Percentiles rank a stretch among this genome's conserved stretches.
These are phyloP conservation scores for Meganola albula DNA, from an alignment of 2,888 invertebrate species.

Conservation along the genomic window DNA sequence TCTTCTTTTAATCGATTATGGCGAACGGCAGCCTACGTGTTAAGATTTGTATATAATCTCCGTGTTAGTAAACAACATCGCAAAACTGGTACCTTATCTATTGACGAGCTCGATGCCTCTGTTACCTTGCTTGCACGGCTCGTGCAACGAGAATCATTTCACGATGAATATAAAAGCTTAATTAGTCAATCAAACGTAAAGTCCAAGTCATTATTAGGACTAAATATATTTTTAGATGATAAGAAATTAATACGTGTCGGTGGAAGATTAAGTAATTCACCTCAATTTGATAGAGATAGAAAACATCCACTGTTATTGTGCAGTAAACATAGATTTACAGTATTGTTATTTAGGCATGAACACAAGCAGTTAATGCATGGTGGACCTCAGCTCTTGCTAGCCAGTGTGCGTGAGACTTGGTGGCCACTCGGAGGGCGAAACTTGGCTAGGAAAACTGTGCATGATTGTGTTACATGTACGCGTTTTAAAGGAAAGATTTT, in stretches of 20 bases:
- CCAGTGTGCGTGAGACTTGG: constrained; percentile 5
- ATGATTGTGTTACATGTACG: constrained; percentile 1
- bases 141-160: constrained; percentile 1
- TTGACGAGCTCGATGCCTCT: constrained; percentile 1
- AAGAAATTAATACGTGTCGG: constrained; percentile 3
- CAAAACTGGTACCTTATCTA: not conserved
- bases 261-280: constrained; percentile 2
- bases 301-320: constrained; percentile 7
- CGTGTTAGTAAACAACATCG: not conserved
- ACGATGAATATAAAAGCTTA: not conserved
- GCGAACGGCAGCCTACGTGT: not conserved
- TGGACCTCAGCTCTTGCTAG: constrained; percentile 4
- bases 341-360: constrained; percentile 2
- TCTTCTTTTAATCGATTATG: not conserved
- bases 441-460: constrained; percentile 2
- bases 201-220: constrained; percentile 3
- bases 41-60: not conserved
- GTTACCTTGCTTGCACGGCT: constrained; percentile 1
- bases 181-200: not conserved
- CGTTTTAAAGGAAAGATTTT: constrained; percentile 1
- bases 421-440: constrained; percentile 3
- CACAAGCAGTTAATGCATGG: not conserved
- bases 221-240: constrained; percentile 3
- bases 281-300: constrained; percentile 2
- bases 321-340: constrained; percentile 4